Evolutionary conservation across 23 tunicate species (phyloP).

Genomic region (Halocynthia roretzi): DNA sequence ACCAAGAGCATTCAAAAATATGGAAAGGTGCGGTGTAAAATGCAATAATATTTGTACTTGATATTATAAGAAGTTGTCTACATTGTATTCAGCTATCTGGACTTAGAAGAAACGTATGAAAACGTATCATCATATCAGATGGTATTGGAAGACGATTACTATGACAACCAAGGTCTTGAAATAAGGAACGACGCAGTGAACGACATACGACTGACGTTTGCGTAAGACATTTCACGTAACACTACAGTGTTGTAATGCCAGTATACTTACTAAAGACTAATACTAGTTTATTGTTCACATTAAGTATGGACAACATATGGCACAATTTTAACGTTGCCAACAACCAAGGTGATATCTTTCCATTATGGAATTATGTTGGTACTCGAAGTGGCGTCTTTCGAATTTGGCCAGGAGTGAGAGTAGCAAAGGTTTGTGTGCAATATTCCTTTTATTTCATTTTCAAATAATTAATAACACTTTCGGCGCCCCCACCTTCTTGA

Average conservation of each 20-base stretch:
- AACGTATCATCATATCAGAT: neutral
- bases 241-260: neutral
- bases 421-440: slow-evolving; percentile 32
- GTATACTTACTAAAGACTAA: neutral
- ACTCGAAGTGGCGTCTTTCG: slow-evolving; percentile 58
- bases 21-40: slow-evolving; percentile 1
- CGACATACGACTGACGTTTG: neutral
- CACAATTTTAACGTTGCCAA: neutral
- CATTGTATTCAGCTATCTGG: neutral
- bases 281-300: neutral
- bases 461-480: neutral
- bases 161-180: neutral
- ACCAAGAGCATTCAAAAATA: slow-evolving; percentile 30
- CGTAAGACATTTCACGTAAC: too few species aligned
- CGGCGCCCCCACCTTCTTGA: too few species aligned
- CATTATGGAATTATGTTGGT: slow-evolving; percentile 55
- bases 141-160: neutral
- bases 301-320: neutral
- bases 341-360: neutral
- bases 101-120: neutral
- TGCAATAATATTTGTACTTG: too few species aligned
- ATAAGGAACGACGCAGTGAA: neutral
- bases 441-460: neutral
- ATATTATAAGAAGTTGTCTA: too few species aligned
- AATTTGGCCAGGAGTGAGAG: slow-evolving; percentile 54